Evolutionary conservation across 2,113 vertebrate genomes (phyloP).

Genomic region (Mesembrinibis cayennensis): DNA sequence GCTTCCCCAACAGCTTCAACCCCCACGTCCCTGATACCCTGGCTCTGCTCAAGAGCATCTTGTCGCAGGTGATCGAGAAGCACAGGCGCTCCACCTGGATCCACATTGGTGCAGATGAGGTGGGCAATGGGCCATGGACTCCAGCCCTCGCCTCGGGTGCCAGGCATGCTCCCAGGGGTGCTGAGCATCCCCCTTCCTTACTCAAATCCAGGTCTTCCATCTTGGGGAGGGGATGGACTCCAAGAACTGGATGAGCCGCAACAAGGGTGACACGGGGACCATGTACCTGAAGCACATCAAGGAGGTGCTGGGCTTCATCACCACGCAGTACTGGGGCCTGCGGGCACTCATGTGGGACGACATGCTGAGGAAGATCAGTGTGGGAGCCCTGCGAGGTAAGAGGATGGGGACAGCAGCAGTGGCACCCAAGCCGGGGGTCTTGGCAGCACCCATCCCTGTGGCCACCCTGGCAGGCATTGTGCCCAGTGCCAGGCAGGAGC

Average conservation of each 20-base stretch:
- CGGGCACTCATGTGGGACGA: conserved; percentile 78
- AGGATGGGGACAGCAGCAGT: rapidly evolving
- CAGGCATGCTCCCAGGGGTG: background rate
- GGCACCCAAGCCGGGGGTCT: background rate
- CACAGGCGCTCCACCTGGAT: conserved; percentile 72
- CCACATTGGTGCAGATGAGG: conserved; percentile 76
- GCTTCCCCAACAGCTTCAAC: conserved; percentile 82
- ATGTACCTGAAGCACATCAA: conserved; percentile 77
- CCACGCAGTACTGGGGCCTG: conserved; percentile 31
- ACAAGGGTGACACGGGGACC: conserved; percentile 59
- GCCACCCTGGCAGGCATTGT: rapidly evolving
- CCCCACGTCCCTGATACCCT: conserved; percentile 65
- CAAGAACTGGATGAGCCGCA: conserved; percentile 72
- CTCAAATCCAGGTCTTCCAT: conserved; percentile 71
- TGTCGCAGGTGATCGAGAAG: conserved; percentile 73
- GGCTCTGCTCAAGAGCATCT: conserved; percentile 67
- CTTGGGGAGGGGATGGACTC: conserved; percentile 77
- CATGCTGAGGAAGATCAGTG: conserved; percentile 69
- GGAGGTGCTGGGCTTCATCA: conserved; percentile 68
- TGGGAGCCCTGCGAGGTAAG: conserved; percentile 68
- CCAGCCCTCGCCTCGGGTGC: rapidly evolving
- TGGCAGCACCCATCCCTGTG: rapidly evolving
- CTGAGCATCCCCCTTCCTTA: background rate
- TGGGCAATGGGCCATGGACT: background rate
- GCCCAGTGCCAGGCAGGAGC: background rate